These are phyloP conservation scores for Camponotus floridanus DNA, from an alignment of 1,140 invertebrate species.

Conservation along the genomic window DNA sequence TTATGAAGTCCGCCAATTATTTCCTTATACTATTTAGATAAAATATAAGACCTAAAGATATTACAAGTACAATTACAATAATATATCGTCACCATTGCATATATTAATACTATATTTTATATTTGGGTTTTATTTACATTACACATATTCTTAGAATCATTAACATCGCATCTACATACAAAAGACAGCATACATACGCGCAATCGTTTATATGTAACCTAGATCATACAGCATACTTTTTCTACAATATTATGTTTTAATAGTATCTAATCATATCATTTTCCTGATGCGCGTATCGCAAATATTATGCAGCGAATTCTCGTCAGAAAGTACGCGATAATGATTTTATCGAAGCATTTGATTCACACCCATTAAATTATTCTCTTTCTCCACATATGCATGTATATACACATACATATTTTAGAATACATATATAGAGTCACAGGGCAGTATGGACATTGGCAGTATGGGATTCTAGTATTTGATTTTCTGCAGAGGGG, in stretches of 20 bases:
- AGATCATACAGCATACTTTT: constrained; percentile 40
- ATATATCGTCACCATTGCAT: constrained; percentile 12
- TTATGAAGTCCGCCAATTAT: neutral
- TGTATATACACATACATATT: neutral
- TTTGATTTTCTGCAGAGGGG: constrained; percentile 8
- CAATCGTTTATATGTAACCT: constrained; percentile 25
- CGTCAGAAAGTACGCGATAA: neutral
- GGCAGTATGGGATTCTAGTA: constrained; percentile 6
- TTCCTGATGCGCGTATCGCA: neutral
- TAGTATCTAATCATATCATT: constrained; percentile 23
- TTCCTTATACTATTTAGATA: neutral
- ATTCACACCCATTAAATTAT: constrained; percentile 19
- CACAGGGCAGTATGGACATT: constrained; percentile 1
- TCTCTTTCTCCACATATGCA: neutral
- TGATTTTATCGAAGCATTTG: constrained; percentile 5
- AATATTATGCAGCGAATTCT: neutral
- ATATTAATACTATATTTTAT: constrained; percentile 63
- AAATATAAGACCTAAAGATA: too few relatives aligned
- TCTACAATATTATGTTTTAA: constrained; percentile 36
- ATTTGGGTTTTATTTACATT: constrained; percentile 66
- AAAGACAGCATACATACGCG: constrained; percentile 55
- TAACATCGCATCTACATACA: constrained; percentile 61
- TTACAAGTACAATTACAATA: neutral
- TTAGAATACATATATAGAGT: constrained; percentile 47
- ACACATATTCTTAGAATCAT: constrained; percentile 64